Percentiles rank a stretch among this genome's conserved stretches.
These are phyloP conservation scores for Torymus auratus DNA, from an alignment of 2,888 invertebrate species.

Conservation along the genomic window DNA sequence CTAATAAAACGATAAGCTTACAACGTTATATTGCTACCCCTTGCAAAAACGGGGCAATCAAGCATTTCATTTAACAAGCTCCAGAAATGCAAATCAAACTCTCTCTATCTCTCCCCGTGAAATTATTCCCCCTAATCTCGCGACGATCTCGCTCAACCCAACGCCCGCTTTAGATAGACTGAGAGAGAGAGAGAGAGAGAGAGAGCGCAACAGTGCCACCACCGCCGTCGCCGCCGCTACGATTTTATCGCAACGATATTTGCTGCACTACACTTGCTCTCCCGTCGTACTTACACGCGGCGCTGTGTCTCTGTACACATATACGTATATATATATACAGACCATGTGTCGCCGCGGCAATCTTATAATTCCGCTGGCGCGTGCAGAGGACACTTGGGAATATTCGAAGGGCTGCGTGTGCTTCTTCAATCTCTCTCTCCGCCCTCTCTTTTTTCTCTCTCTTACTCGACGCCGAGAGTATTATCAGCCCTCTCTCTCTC, in stretches of 20 bases:
- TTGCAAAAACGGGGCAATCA: background rate
- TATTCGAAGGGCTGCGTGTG: background rate
- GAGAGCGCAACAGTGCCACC: background rate
- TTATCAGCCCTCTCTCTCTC: slow-evolving; percentile 15
- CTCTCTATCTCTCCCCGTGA: too few relatives aligned
- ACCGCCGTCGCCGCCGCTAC: background rate
- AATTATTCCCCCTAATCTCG: too few relatives aligned
- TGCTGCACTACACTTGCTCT: background rate
- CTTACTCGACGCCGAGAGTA: slow-evolving; percentile 14
- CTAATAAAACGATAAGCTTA: too few relatives aligned
- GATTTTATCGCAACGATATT: slow-evolving; percentile 25
- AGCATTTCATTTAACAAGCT: background rate
- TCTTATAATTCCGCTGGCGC: slow-evolving; percentile 16
- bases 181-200: background rate
- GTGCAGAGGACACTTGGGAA: slow-evolving; percentile 46
- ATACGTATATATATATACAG: background rate
- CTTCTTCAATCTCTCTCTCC: slow-evolving; percentile 12
- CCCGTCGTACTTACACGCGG: too few relatives aligned
- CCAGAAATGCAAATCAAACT: background rate
- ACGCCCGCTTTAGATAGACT: too few relatives aligned
- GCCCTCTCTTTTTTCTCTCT: background rate
- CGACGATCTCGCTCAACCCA: too few relatives aligned
- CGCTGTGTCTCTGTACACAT: too few relatives aligned
- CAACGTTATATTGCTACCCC: background rate
- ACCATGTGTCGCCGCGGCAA: background rate